phyloP scores from a whole-genome alignment of 2,113 vertebrate species.

The Xerus inauris region DNA sequence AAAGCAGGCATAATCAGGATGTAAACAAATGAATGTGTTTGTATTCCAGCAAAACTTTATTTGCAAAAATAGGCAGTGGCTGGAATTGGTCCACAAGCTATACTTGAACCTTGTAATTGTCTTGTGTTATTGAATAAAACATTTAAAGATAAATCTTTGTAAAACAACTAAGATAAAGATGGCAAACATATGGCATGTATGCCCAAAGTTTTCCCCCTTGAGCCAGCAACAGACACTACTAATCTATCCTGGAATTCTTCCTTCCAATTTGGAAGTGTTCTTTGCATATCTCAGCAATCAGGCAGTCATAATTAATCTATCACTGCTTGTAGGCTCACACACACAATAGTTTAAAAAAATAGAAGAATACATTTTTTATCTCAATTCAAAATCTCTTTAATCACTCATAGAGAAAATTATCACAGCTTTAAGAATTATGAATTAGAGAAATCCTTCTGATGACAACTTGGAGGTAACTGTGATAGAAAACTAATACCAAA shows the following conservation, averaged over 20 bases:
- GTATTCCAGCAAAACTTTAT: slow-evolving; percentile 48
- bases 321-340: background rate
- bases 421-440: background rate
- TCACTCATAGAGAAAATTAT: background rate
- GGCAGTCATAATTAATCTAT: background rate
- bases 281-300: background rate
- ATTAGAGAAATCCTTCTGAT: background rate
- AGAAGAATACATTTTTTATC: background rate
- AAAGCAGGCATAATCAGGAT: background rate
- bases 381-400: background rate
- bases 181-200: background rate
- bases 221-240: background rate
- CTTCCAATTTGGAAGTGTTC: background rate
- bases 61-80: background rate
- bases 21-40: background rate
- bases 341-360: background rate
- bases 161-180: slow-evolving; percentile 20
- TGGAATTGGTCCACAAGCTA: background rate
- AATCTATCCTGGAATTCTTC: background rate
- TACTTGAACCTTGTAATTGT: background rate
- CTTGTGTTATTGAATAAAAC: background rate
- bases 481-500: background rate
- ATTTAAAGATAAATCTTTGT: background rate
- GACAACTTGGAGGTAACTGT: background rate
- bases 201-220: background rate